phyloP scores from a whole-genome alignment of 2,888 invertebrate genomes.

The Callinectes sapidus region DNA sequence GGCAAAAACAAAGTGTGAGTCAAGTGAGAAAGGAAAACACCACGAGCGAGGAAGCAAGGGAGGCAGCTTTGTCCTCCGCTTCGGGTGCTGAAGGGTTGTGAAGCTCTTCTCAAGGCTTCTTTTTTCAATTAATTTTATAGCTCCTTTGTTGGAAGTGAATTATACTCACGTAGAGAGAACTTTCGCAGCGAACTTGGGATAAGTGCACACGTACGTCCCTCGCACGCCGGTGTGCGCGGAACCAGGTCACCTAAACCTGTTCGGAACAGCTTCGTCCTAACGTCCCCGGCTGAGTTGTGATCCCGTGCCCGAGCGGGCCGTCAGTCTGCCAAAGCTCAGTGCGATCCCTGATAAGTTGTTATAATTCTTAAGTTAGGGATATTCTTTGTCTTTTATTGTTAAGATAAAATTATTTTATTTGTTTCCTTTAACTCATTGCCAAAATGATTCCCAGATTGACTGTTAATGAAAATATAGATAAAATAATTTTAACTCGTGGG shows the following conservation, averaged over 20 bases:
- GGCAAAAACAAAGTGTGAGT: neutral
- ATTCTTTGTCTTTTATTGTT: slow-evolving; percentile 54
- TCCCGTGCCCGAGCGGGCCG: slow-evolving; percentile 32
- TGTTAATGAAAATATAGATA: slow-evolving; percentile 44
- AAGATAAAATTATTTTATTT: slow-evolving; percentile 60
- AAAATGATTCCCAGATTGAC: slow-evolving; percentile 52
- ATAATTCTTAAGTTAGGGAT: slow-evolving; percentile 54
- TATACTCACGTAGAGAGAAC: slow-evolving; percentile 32
- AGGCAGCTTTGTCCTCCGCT: neutral
- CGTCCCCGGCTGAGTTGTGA: slow-evolving; percentile 50
- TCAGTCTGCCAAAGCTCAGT: slow-evolving; percentile 58
- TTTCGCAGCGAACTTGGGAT: slow-evolving; percentile 40
- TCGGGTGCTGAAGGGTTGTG: slow-evolving; percentile 26
- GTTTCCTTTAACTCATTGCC: slow-evolving; percentile 53
- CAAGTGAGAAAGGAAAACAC: neutral
- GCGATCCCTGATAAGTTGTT: slow-evolving; percentile 59
- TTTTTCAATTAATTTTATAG: slow-evolving; percentile 39
- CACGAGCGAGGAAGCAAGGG: neutral
- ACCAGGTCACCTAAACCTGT: slow-evolving; percentile 24
- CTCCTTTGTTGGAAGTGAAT: slow-evolving; percentile 43
- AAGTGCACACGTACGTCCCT: slow-evolving; percentile 26
- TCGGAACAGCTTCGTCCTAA: slow-evolving; percentile 30
- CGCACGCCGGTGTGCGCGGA: slow-evolving; percentile 23
- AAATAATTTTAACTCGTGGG: slow-evolving; percentile 39
- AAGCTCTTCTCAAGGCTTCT: slow-evolving; percentile 46